Evolutionary conservation across 2,888 invertebrate species (phyloP).

Genomic region (Oxytorus armatus): DNA sequence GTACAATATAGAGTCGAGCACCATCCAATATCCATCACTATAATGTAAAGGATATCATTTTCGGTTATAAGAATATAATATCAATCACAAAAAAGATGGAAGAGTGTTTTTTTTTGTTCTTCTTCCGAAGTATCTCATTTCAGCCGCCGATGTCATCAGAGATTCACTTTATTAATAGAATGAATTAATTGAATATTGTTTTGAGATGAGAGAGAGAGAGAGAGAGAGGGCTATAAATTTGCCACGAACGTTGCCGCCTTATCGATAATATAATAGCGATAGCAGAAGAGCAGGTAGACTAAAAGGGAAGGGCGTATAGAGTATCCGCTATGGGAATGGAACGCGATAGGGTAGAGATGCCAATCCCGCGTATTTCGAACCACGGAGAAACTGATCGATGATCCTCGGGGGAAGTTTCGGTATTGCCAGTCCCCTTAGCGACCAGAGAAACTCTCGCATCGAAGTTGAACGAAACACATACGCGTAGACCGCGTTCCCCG

Average conservation of each 20-base stretch:
- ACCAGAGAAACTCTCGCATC: slow-evolving; percentile 32
- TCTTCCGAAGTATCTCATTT: slow-evolving; percentile 9
- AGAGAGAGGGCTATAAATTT: slow-evolving; percentile 10
- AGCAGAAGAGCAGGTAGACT: slow-evolving; percentile 11
- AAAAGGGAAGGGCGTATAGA: not conserved
- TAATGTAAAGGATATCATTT: slow-evolving; percentile 49
- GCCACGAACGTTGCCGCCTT: slow-evolving; percentile 16
- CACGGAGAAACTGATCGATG: slow-evolving; percentile 60
- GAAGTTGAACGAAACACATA: slow-evolving; percentile 43
- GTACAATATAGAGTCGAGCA: slow-evolving; percentile 32
- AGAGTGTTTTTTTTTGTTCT: slow-evolving; percentile 10
- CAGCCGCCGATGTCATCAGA: slow-evolving; percentile 4
- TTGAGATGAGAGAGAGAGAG: not conserved
- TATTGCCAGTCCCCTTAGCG: slow-evolving; percentile 20
- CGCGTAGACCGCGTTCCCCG: slow-evolving; percentile 27
- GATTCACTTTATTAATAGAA: slow-evolving; percentile 19
- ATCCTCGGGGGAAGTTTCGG: slow-evolving; percentile 59
- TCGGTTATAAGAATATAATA: slow-evolving; percentile 37
- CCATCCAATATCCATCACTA: slow-evolving; percentile 16
- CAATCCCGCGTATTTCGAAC: slow-evolving; percentile 49
- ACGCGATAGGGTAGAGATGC: slow-evolving; percentile 9
- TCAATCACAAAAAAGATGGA: slow-evolving; percentile 20
- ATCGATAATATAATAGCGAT: slow-evolving; percentile 42
- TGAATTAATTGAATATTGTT: slow-evolving; percentile 10
- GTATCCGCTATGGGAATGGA: slow-evolving; percentile 27